Evolutionary conservation across 2,888 invertebrate genomes (phyloP).

Genomic region (Nebria brevicollis): DNA sequence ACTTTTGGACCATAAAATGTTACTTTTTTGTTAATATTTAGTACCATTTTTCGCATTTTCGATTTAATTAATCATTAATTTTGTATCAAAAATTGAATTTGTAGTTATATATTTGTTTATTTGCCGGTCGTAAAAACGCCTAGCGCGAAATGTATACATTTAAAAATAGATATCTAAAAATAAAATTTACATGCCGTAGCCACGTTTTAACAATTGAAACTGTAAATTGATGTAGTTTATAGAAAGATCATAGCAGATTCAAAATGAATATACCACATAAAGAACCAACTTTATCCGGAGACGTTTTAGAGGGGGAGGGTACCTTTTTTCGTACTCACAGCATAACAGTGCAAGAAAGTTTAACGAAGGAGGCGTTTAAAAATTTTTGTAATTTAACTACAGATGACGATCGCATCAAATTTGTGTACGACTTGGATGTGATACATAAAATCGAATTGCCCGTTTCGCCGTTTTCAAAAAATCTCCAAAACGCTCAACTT

Average conservation of each 20-base stretch:
- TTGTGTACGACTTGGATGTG: constrained; percentile 65
- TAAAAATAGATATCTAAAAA: background rate
- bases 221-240: constrained; percentile 6
- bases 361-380: constrained; percentile 18
- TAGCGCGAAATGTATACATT: background rate
- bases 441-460: constrained; percentile 58
- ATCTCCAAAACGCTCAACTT: constrained; percentile 68
- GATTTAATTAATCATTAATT: background rate
- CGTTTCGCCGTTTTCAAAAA: constrained; percentile 66
- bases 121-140: background rate
- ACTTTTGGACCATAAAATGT: too few relatives aligned
- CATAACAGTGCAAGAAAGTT: constrained; percentile 28
- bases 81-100: background rate
- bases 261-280: constrained; percentile 32
- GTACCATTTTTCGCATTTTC: too few relatives aligned
- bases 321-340: constrained; percentile 30
- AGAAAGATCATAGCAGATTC: background rate
- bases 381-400: constrained; percentile 32
- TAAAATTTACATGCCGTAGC: background rate
- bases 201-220: background rate
- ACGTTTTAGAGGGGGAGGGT: constrained; percentile 32
- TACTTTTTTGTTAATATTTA: too few relatives aligned
- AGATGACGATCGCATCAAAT: constrained; percentile 74
- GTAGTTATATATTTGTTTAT: background rate
- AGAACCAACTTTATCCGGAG: constrained; percentile 14